Evolutionary conservation across 2,888 invertebrate species (phyloP).

Genomic region (Cybosia mesomella): DNA sequence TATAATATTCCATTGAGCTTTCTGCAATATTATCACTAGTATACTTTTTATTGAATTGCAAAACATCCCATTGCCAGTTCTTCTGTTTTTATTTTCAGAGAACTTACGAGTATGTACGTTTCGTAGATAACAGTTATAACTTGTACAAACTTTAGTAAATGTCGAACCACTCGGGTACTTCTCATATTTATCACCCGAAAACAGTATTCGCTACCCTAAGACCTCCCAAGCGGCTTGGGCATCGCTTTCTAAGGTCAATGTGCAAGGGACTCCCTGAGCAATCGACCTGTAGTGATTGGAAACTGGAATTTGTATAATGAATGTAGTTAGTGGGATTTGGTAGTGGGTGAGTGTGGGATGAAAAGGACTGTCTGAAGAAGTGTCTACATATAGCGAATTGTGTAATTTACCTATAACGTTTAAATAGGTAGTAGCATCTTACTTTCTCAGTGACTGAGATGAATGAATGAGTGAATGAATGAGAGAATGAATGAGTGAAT

Average conservation of each 20-base stretch:
- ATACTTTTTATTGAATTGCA: too few species aligned
- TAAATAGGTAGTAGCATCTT: too few species aligned
- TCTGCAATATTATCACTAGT: too few species aligned
- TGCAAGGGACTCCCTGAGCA: constrained; percentile 58
- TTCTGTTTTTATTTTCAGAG: background rate
- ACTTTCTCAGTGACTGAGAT: background rate
- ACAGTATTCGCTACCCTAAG: background rate
- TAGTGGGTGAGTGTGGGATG: constrained; percentile 16
- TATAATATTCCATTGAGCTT: too few species aligned
- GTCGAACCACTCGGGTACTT: background rate
- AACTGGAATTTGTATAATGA: constrained; percentile 25
- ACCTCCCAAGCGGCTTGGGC: constrained; percentile 31
- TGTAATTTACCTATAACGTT: background rate
- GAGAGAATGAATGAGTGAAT: too few species aligned
- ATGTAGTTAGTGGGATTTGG: background rate
- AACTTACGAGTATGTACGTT: background rate
- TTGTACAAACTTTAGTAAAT: background rate
- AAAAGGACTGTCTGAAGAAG: background rate
- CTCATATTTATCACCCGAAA: background rate
- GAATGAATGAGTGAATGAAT: too few species aligned
- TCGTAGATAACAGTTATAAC: background rate
- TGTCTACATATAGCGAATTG: background rate
- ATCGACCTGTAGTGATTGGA: constrained; percentile 55
- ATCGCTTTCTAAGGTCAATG: constrained; percentile 57
- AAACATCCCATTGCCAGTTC: background rate